Base-by-base conservation (phyloP, 2,797 vertebrate genomes). In the Emydoidea blandingii region DNA sequence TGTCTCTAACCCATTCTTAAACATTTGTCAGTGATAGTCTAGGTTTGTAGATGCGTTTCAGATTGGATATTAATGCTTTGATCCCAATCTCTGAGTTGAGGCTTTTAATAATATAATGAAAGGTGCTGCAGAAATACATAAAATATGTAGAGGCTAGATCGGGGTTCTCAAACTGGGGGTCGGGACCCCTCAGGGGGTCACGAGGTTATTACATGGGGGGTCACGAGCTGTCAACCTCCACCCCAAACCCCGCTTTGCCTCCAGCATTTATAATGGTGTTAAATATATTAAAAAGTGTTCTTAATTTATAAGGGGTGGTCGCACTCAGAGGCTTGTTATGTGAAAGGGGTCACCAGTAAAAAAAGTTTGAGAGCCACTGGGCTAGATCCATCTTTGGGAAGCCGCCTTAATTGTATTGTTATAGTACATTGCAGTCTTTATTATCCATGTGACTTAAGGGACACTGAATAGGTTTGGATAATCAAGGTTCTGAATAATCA, bases 401-500 rank as follows among this genome's bases (percentile, higher is more conserved):
- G 23, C 34, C 1, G 0, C 5, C 81, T 4, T 53, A 49, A 34
- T 80, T 94, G 29, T 82, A 49, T 91, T 79, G 8, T 5, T 37
- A 8, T 21, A 21, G 25, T 27, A 29, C 25, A 49, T 12, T 0
- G 12, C 56, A 3, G 8, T 53, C 88, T n/a, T 87, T 94, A 29
- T 12, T 14, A 41, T 9, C 27, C 47, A 5, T 1, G 14, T 85
- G 14, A 56, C 74, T 88, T 79, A 83, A 87, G 92, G 79, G 49
- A 19, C 6, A 3, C 21, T 5, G 56, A 65, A 3, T 79, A 68
- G 88, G 8, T 78, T 78, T 0, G 0, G 1, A 2, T 76, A 81
- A 82, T 87, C 0, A 14, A 78, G 44, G 27, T 37, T 68, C 65
- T 0, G 0, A 1, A 3, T 76, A 76, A 80, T 87, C 0, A 14